Evolutionary conservation across 1,140 invertebrate species (phyloP).

Genomic region (Phymastichus coffea): DNA sequence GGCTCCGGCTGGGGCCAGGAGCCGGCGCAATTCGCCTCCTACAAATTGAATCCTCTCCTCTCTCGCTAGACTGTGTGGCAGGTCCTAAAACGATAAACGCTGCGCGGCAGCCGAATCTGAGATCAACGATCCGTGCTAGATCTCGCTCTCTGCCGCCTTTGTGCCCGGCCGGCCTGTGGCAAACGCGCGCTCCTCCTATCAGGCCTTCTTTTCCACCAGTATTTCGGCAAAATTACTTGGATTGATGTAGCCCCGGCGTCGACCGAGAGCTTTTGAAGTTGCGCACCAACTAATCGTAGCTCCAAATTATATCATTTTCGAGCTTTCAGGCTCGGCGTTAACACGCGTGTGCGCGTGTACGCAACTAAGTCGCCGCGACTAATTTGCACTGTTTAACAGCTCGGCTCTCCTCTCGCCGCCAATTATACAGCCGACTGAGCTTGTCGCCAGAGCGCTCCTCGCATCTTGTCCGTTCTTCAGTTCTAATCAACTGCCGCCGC

Average conservation of each 20-base stretch:
- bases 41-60: conserved; percentile 52
- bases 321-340: too few species aligned
- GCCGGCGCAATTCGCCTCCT: conserved; percentile 50
- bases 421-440: conserved; percentile 49
- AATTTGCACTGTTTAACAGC: conserved; percentile 50
- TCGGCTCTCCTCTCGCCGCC: too few species aligned
- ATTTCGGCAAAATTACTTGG: too few species aligned
- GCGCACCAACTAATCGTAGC: conserved; percentile 53
- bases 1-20: conserved; percentile 46
- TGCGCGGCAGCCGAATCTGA: conserved; percentile 45
- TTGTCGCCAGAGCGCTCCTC: conserved; percentile 33
- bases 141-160: conserved; percentile 45
- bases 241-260: too few species aligned
- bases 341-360: conserved; percentile 41
- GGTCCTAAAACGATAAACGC: too few species aligned
- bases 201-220: too few species aligned
- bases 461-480: not conserved
- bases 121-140: conserved; percentile 52
- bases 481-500: conserved; percentile 12
- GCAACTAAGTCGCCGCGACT: conserved; percentile 52
- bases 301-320: conserved; percentile 55
- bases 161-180: too few species aligned
- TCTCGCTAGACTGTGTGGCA: too few species aligned
- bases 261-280: too few species aligned
- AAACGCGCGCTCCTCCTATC: too few species aligned